Conservation (phyloP, 2,888 invertebrate species). For the Drosophila hamatofila region DNA sequence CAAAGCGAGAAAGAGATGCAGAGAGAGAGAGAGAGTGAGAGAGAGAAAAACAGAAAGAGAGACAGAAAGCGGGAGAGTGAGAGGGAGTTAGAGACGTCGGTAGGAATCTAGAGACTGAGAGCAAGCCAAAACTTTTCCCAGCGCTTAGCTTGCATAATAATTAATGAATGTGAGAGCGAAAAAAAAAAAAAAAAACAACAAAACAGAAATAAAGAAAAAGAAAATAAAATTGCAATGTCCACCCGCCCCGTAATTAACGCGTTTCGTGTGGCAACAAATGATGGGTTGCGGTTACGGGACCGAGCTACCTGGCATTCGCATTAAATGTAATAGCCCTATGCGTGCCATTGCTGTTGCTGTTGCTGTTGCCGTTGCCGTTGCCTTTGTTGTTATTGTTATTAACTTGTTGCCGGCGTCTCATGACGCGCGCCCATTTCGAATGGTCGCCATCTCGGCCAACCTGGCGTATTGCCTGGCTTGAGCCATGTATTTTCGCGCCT, state of each 20-base stretch:
- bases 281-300: slow-evolving; percentile 40
- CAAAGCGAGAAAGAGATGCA: slow-evolving; percentile 47
- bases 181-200: not conserved
- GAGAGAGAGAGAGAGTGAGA: not conserved
- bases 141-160: slow-evolving; percentile 80
- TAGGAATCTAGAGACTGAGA: not conserved
- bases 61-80: not conserved
- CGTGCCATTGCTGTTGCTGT: slow-evolving; percentile 58
- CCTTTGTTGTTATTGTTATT: slow-evolving; percentile 56
- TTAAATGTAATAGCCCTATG: slow-evolving; percentile 73
- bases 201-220: not conserved
- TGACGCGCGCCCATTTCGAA: slow-evolving; percentile 50
- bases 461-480: slow-evolving; percentile 48
- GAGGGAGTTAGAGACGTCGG: too few relatives aligned
- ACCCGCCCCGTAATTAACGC: slow-evolving; percentile 69
- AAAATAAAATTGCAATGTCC: slow-evolving; percentile 67
- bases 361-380: slow-evolving; percentile 44
- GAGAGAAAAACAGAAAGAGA: slow-evolving; percentile 36
- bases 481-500: slow-evolving; percentile 65
- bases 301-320: slow-evolving; percentile 32
- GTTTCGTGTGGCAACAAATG: slow-evolving; percentile 78
- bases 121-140: slow-evolving; percentile 60
- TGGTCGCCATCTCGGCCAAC: slow-evolving; percentile 38
- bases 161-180: slow-evolving; percentile 67
- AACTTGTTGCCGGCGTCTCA: slow-evolving; percentile 70